Base-by-base conservation (phyloP, 2,113 vertebrate species). In the Serinus canaria region DNA sequence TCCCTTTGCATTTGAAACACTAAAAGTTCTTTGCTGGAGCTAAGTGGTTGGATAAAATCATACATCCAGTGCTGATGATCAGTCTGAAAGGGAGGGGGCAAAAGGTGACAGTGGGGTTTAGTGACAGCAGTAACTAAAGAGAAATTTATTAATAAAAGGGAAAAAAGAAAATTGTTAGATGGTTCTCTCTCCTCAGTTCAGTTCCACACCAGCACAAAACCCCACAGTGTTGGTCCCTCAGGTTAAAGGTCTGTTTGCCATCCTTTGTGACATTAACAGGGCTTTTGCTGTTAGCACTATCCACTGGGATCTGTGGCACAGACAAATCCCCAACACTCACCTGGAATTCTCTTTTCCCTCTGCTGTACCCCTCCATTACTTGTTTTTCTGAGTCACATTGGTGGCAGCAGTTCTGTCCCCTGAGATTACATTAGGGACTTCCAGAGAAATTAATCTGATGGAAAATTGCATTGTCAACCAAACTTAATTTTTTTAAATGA, bases 1-100 rank as follows among this genome's bases (percentile, higher is more conserved):
- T 12, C 76, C 47, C 47, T 93, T 56, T 75, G 73, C 73, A 86
- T 92, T 96, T 93, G 63, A 90, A 96, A 81, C 37, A 49, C 63
- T 55, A 93, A 83, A 75, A 59, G 39, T 52, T 31, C 68, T 95
- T 88, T 86, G 44, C 28, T 2, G 1, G 62, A 83, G 78, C 47
- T 74, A 31, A 81, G 68, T 28, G 64, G 28, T 46, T 72, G 74
- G 79, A 44, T 88, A 35, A 90, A 68, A 88, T 81, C 76, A 31
- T 23, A 14, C 11, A 46, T 59, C 62, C 44, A 35, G 15, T 68
- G 82, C 35, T 83, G 85, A 20, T 47, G 72, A 80, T 52, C 68
- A 83, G 59, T 13, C 60, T 93, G 89, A 77, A 74, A 77, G 25
- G 35, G 21, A 88, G 20, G 55, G 63, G 35, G n/a, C 15, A 74